Conservation (phyloP, 2,113 vertebrate genomes). For the Pipra filicauda region DNA sequence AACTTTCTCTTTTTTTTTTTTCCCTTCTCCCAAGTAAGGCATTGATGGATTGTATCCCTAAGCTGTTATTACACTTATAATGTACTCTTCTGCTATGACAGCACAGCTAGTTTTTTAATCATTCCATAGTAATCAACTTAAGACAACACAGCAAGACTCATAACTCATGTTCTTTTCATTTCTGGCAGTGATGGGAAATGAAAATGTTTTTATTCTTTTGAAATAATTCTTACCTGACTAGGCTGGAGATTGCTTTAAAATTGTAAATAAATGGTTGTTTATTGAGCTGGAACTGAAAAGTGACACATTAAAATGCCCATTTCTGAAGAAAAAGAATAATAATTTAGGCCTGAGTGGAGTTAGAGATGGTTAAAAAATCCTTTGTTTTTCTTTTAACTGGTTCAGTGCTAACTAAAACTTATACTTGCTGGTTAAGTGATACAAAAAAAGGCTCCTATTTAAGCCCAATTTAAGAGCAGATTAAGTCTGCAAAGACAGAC, state of each 20-base stretch:
- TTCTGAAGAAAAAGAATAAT: constrained; percentile 63
- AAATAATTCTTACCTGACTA: constrained; percentile 84
- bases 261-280: constrained; percentile 83
- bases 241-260: constrained; percentile 80
- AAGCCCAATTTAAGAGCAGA: neutral
- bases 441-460: neutral
- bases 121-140: constrained; percentile 85
- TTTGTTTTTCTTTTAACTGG: constrained; percentile 58
- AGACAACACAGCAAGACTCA: constrained; percentile 83
- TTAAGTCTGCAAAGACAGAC: neutral
- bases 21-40: constrained; percentile 80
- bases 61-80: constrained; percentile 98
- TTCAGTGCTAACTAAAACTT: constrained; percentile 55
- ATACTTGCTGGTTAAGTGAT: neutral
- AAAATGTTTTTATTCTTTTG: constrained; percentile 85
- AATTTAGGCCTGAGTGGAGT: constrained; percentile 67
- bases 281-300: constrained; percentile 82
- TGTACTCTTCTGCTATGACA: constrained; percentile 87
- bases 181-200: constrained; percentile 85
- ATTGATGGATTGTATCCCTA: constrained; percentile 98
- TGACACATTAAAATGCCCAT: constrained; percentile 80
- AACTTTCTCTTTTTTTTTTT: constrained; percentile 74
- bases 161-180: constrained; percentile 86
- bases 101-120: constrained; percentile 85
- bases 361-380: constrained; percentile 12